Base-by-base conservation (phyloP, 2,888 invertebrate genomes). In the Rhopalosiphum nymphaeae region DNA sequence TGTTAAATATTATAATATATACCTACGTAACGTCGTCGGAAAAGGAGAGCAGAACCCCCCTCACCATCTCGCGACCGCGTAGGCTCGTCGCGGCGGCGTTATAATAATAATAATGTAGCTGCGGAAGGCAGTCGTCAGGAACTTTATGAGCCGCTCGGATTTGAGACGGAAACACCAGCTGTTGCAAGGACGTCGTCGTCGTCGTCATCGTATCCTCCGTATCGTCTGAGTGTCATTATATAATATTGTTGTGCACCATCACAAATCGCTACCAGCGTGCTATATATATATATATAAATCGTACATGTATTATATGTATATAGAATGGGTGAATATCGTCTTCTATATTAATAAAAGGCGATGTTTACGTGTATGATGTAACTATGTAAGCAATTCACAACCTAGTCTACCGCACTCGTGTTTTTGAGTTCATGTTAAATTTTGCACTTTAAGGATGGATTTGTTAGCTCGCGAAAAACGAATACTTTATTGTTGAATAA, bases 101-200 rank as follows among this genome's bases (percentile, higher is more conserved):
- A 78, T 78, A 36, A 78, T 21, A 78, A 78, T 78, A 67, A 78
- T 36, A 36, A 21, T 25, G 78, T 21, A 36, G 21, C 36, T 21
- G 78, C 78, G 78, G 78, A 78, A 78, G 78, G 36, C 36, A 21
- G 78, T 78, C 78, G 78, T 36, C 78, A 1, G 21, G 78, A 78
- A 78, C 78, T 78, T 78, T 78, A 78, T 36, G 78, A 36, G 3
- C 78, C 36, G 78, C 78, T 78, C 78, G 9, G 21, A 36, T 36
- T 36, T 36, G 9, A 78, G 78, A 78, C 78, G 78, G 78, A 78
- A 78, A 78, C 78, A 78, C 36, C 78, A 78, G 78, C 78, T 78
- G 78, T 78, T 36, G 78, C 78, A 78, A 78, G 78, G 78, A 78
- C 78, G 67, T n/a, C n/a, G 57, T 26, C 29, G 67, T 78, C 78